phyloP scores from a whole-genome alignment of 2,113 vertebrate species.

The Urocynchramus pylzowi region DNA sequence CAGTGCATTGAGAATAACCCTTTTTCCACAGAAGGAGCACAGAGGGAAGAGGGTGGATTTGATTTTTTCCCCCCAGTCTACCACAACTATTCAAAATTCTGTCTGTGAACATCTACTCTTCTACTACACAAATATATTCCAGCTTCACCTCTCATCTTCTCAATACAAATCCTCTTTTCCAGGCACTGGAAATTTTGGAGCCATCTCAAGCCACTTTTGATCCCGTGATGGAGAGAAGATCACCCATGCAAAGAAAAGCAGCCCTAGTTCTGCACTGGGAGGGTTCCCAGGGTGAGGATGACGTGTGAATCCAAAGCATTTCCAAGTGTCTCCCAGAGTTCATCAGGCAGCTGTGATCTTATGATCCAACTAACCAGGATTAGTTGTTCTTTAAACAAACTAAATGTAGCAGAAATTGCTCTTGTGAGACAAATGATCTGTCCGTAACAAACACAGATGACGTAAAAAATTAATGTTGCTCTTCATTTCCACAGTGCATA shows the following conservation, averaged over 20 bases:
- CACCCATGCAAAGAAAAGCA: neutral
- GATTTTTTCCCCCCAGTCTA: neutral
- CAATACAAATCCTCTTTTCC: neutral
- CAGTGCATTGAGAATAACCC: neutral
- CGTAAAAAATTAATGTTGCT: neutral
- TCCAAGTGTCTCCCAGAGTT: neutral
- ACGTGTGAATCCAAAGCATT: neutral
- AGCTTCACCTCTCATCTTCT: neutral
- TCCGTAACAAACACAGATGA: neutral
- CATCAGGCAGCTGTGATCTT: neutral
- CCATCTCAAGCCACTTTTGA: neutral
- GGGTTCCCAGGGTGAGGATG: neutral
- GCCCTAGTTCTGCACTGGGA: neutral
- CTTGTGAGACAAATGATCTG: neutral
- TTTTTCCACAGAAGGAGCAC: neutral
- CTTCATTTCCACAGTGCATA: neutral
- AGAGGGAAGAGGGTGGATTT: neutral
- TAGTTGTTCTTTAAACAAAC: neutral
- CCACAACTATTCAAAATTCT: neutral
- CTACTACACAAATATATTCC: neutral
- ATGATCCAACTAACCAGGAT: neutral
- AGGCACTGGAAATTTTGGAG: neutral
- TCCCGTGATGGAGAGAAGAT: too few relatives aligned
- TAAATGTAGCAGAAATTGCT: neutral
- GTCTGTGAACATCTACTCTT: neutral